A percentile compares a stretch with the other conserved stretches of the same genome.
These are phyloP conservation scores for Chiloscyllium plagiosum DNA, from an alignment of 2,113 vertebrate species.

Conservation along the genomic window DNA sequence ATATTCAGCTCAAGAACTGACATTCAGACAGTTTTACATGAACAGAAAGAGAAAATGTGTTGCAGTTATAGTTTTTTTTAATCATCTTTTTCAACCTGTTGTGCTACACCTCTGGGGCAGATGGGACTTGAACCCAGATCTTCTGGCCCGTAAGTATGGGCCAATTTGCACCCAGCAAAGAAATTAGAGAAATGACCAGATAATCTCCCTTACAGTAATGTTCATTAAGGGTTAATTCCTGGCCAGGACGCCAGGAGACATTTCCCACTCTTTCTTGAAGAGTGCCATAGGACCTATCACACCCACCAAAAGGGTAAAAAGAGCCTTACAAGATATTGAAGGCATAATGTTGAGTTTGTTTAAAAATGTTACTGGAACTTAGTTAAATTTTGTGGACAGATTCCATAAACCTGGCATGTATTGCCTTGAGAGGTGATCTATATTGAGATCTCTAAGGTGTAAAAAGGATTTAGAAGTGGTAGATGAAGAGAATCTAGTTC, in stretches of 20 bases:
- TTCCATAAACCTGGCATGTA: not conserved
- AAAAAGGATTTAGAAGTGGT: not conserved
- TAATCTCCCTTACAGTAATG: not conserved
- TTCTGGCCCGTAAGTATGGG: too few relatives aligned
- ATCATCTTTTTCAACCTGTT: too few relatives aligned
- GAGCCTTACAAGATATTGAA: not conserved
- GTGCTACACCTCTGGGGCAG: too few relatives aligned
- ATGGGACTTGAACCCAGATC: too few relatives aligned
- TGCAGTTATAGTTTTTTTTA: not conserved
- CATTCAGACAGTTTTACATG: not conserved
- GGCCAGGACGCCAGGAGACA: not conserved
- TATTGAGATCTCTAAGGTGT: not conserved
- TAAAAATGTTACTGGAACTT: not conserved
- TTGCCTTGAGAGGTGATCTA: not conserved
- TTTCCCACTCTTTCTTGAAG: not conserved
- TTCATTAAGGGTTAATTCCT: not conserved
- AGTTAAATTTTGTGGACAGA: not conserved
- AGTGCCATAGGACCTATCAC: not conserved
- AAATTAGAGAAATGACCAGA: not conserved
- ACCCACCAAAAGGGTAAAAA: not conserved
- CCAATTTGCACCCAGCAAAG: not conserved
- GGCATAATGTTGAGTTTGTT: not conserved
- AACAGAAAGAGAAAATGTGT: not conserved
- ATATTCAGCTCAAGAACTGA: not conserved
- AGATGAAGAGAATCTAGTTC: not conserved